A percentile compares a stretch with the other conserved stretches of the same genome.
Conservation (phyloP, 2,797 vertebrate genomes). For the Lagorchestes hirsutus region DNA sequence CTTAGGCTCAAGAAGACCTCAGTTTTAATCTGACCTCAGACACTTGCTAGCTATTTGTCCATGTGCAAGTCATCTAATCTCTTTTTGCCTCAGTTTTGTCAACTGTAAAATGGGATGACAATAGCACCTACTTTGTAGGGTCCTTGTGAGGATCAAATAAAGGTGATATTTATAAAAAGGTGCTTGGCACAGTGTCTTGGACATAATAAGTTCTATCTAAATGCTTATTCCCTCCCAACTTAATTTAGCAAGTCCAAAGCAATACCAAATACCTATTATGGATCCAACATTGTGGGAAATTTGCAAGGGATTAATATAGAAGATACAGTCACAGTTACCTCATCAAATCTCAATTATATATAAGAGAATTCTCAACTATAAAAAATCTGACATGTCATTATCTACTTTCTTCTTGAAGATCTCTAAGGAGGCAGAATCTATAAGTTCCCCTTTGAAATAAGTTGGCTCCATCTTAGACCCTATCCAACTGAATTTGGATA, state of each 20-base stretch:
- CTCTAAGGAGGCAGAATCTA: background rate
- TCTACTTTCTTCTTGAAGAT: background rate
- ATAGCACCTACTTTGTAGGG: background rate
- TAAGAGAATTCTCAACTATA: background rate
- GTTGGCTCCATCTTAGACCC: background rate
- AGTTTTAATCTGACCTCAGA: background rate
- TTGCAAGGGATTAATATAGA: background rate
- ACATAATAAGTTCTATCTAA: background rate
- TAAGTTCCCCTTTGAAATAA: background rate
- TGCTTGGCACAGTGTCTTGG: background rate
- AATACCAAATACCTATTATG: background rate
- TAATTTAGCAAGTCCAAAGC: background rate
- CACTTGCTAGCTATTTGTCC: background rate
- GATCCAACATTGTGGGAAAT: background rate
- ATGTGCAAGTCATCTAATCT: background rate
- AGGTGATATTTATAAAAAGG: background rate
- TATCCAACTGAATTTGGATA: background rate
- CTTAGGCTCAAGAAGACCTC: background rate
- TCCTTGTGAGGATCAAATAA: background rate
- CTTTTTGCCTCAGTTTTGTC: background rate
- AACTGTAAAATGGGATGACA: background rate
- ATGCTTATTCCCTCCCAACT: background rate
- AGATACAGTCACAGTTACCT: background rate
- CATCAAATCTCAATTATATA: background rate
- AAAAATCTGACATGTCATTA: background rate